phyloP scores from a whole-genome alignment of 2,113 vertebrate genomes.

The Dunckerocampus dactyliophorus region DNA sequence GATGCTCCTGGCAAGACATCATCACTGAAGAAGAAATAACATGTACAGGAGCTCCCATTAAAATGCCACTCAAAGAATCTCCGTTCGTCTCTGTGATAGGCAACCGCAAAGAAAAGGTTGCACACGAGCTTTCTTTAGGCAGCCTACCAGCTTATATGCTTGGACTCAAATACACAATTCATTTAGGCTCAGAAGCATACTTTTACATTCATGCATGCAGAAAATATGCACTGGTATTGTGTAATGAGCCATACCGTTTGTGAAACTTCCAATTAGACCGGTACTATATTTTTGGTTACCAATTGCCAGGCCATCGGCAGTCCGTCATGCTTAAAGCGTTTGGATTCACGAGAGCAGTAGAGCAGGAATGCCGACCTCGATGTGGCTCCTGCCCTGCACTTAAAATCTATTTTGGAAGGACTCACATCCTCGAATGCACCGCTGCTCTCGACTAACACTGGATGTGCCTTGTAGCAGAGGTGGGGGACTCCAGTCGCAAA shows the following conservation, averaged over 20 bases:
- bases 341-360: slow-evolving; percentile 49
- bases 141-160: background rate
- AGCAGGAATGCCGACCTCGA: slow-evolving; percentile 54
- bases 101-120: slow-evolving; percentile 17
- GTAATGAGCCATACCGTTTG: background rate
- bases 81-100: slow-evolving; percentile 26
- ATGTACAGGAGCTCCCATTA: slow-evolving; percentile 42
- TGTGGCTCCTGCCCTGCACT: slow-evolving; percentile 69
- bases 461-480: slow-evolving; percentile 11
- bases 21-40: slow-evolving; percentile 57
- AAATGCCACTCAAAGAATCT: slow-evolving; percentile 41
- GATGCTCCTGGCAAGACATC: slow-evolving; percentile 42
- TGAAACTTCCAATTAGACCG: background rate
- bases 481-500: too few species aligned
- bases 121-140: background rate
- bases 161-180: background rate
- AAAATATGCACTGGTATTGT: background rate
- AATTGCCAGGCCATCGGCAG: background rate
- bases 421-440: slow-evolving; percentile 42
- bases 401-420: slow-evolving; percentile 77
- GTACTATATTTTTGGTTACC: background rate
- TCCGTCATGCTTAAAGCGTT: slow-evolving; percentile 5
- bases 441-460: slow-evolving; percentile 21
- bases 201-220: too few species aligned
- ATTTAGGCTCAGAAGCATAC: too few species aligned